These are phyloP conservation scores for Epirrhoe tristata DNA, from an alignment of 2,888 invertebrate genomes.

Conservation along the genomic window DNA sequence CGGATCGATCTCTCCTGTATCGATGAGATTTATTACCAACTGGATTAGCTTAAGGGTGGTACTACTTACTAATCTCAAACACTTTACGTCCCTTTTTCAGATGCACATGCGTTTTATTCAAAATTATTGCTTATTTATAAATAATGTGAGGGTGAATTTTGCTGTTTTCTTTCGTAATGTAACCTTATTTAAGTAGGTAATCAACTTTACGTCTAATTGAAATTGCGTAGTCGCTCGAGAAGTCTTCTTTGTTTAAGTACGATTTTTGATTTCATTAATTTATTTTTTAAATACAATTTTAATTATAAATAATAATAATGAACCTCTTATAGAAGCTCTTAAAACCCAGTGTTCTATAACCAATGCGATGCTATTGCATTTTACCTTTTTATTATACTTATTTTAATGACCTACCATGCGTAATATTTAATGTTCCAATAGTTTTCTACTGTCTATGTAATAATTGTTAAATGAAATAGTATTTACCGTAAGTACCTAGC, in stretches of 20 bases:
- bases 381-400: constrained; percentile 19
- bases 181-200: neutral
- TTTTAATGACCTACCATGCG: constrained; percentile 7
- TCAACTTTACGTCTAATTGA: constrained; percentile 7
- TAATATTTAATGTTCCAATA: constrained; percentile 27
- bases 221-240: constrained; percentile 1
- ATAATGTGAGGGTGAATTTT: constrained; percentile 56
- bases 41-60: constrained; percentile 16
- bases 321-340: neutral
- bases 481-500: constrained; percentile 31
- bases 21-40: constrained; percentile 25
- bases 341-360: constrained; percentile 25
- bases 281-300: too few species aligned
- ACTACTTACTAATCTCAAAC: constrained; percentile 5
- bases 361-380: constrained; percentile 27
- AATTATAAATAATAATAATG: neutral
- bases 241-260: neutral
- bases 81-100: constrained; percentile 17
- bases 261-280: neutral
- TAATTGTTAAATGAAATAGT: constrained; percentile 18
- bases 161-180: constrained; percentile 62
- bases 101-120: constrained; percentile 8
- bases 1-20: constrained; percentile 10
- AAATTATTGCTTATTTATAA: neutral
- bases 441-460: constrained; percentile 19